Evolutionary conservation across 2,888 invertebrate genomes (phyloP), one percentile per base, ranked within the genome.

Genomic region (Leucozona laternaria): DNA sequence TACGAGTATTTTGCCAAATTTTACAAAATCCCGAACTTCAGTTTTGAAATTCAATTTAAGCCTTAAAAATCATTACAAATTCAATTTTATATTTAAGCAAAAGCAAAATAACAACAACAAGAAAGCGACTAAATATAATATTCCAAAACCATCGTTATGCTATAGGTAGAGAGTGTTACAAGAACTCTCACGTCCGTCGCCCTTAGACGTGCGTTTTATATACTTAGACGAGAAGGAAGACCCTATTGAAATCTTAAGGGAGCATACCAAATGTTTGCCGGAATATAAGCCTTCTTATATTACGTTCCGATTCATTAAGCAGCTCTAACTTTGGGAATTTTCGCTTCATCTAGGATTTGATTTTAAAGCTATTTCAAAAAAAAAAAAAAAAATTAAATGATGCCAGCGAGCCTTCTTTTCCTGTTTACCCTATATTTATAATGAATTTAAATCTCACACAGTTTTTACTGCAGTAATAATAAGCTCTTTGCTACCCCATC

Each of bases 381-480:
- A 64, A 48, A 13, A 48, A 31, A 48, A 11, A 11, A 17, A 34
- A 57, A 11, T 2, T 0, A 48, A 62, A 11, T 57, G 8, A 31
- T 57, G 11, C 40, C 20, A 22, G 10, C 31, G 28, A 17, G 34
- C 40, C 48, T 8, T 50, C 2, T n/a, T 4, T 60, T 58, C 66
- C 40, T 45, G 31, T 22, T 58, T 58, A 48, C 22, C 43, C 66
- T 62, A 72, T 60, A 43, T 60, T 48, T 76, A 55, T 70, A 68
- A 77, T 78, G 70, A 78, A 78, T 76, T 81, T 57, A 76, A 81
- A 76, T 71, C 57, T 64, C 70, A 40, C 62, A 70, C 55, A 71
- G 76, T 45, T 60, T 73, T 73, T 73, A 79, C 79, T 60, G 73
- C 79, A 64, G 72, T 40, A 72, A 45, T 45, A 73, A 43, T 53